Conservation (phyloP, 2,888 invertebrate genomes). For the Exephanes ischioxanthus region DNA sequence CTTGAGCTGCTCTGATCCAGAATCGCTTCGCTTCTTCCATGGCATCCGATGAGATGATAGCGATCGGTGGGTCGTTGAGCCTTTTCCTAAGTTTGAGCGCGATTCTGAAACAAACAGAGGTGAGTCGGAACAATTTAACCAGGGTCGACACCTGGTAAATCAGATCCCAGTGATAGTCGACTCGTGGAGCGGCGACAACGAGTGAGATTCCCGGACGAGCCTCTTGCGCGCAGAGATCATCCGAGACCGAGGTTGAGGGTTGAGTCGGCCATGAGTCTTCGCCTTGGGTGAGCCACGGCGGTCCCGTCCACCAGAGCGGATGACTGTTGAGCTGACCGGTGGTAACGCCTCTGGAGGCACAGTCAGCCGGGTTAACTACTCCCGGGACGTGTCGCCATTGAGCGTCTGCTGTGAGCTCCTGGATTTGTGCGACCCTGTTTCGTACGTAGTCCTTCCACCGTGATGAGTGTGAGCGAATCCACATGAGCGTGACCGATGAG, state of each 20-base stretch:
- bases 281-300: conserved; percentile 53
- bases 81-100: no score
- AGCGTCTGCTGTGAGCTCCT: no score
- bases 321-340: conserved; percentile 58
- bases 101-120: conserved; percentile 46
- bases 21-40: no score
- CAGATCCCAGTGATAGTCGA: conserved; percentile 47
- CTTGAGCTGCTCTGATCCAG: no score
- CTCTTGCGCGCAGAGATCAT: not conserved
- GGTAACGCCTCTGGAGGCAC: no score
- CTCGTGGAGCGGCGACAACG: not conserved
- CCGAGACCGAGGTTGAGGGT: not conserved
- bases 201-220: conserved; percentile 9
- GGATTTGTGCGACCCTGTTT: no score
- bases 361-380: no score
- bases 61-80: no score
- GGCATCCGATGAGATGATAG: no score
- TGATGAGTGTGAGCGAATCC: conserved; percentile 68
- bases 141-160: conserved; percentile 39
- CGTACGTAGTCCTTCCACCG: conserved; percentile 69
- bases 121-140: conserved; percentile 39
- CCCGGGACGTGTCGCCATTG: no score
- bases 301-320: conserved; percentile 42
- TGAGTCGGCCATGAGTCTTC: conserved; percentile 38
- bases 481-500: conserved; percentile 56